Evolutionary conservation across 2,113 vertebrate genomes (phyloP), one percentile per base, ranked within the genome.

Genomic region (Glareola pratincola): DNA sequence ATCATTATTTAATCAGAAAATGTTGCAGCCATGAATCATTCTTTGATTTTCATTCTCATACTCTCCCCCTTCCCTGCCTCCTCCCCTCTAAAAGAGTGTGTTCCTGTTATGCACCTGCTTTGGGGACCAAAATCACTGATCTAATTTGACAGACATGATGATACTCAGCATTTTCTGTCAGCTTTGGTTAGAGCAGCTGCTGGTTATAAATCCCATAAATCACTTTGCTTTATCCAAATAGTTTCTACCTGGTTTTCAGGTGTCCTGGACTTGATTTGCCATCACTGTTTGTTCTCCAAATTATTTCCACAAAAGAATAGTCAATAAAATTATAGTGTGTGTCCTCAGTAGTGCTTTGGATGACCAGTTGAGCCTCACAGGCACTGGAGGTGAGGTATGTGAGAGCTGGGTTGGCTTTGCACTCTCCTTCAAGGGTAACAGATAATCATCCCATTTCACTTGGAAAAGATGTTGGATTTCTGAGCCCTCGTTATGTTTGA

Each of bases 1-100:
- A 27, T 88, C 71, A 76, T 92, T 79, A 76, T 85, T 82, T 94
- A 64, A 94, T 83, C 84, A 85, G 77, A 76, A 82, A 83, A 72
- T n/a, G 34, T 68, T 75, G 60, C 68, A 87, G 64, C 32, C 1
- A 0, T 43, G 66, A 94, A 56, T 72, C 51, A 29, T 68, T 74
- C 67, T 74, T 69, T 68, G 60, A 41, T 87, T 93, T 83, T 76
- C 29, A 32, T 64, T 79, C 69, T n/a, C 45, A 43, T 90, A 18
- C 10, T 63, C 23, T 76, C 37, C 50, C 72, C 21, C 10, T 93
- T 5, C 11, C 26, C 57, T 74, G 14, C 30, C 24, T 48, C 36
- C 14, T 85, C 3, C 29, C 37, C 21, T 62, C 37, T 29, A n/a
- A 76, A 72, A 18, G 51, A 50, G 6, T 4, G 1, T 63, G 8